Conservation (phyloP, 2,113 vertebrate species). For the Aplodontia rufa region DNA sequence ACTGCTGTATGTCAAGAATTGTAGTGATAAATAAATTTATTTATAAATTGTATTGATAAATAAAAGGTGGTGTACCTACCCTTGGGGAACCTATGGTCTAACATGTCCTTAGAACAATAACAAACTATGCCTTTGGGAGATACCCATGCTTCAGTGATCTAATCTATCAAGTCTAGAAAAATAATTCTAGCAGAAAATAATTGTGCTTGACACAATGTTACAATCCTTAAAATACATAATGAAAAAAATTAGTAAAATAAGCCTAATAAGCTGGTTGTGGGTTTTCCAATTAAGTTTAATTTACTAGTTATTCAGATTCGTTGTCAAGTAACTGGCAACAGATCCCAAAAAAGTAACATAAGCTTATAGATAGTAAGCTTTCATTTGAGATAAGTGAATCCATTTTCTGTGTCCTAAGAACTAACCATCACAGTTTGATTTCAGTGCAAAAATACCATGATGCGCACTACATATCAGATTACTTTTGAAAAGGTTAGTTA, state of each 20-base stretch:
- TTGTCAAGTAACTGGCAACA: not conserved
- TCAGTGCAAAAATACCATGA: not conserved
- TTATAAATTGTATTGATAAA: not conserved
- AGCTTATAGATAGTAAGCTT: not conserved
- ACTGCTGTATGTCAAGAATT: not conserved
- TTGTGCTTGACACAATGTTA: not conserved
- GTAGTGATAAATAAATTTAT: too few species aligned
- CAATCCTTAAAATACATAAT: not conserved
- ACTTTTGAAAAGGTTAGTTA: not conserved
- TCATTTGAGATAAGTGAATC: not conserved
- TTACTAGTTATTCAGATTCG: conserved; percentile 21
- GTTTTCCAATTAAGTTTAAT: conserved; percentile 20
- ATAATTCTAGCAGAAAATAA: conserved; percentile 5
- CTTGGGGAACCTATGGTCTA: not conserved
- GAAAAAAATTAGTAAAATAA: not conserved
- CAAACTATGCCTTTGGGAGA: not conserved
- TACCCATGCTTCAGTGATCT: not conserved
- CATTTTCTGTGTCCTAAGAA: conserved; percentile 7
- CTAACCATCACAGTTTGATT: not conserved
- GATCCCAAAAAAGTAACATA: not conserved
- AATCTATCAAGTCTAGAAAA: not conserved
- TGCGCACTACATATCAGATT: not conserved
- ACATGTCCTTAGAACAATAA: not conserved
- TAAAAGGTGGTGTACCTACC: not conserved
- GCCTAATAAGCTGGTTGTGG: not conserved